These are phyloP conservation scores for Camptogramma bilineatum DNA, from an alignment of 2,888 invertebrate genomes.

Conservation along the genomic window DNA sequence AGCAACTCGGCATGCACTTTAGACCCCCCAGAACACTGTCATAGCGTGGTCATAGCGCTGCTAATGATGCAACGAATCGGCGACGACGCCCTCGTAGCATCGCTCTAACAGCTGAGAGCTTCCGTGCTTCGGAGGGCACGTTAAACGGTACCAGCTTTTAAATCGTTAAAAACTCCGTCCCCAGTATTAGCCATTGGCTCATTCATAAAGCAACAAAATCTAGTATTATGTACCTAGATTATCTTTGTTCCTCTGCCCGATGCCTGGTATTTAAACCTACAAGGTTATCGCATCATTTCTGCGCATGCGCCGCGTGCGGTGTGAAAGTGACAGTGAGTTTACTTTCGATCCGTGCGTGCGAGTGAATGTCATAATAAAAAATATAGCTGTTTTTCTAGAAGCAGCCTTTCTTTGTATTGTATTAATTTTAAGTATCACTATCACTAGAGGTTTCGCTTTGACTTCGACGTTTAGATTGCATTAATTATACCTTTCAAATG, in stretches of 20 bases:
- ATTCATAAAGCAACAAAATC: too few relatives aligned
- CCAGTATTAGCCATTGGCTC: too few relatives aligned
- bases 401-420: not conserved
- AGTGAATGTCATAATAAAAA: constrained; percentile 23
- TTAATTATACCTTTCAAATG: too few relatives aligned
- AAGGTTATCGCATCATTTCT: constrained; percentile 12
- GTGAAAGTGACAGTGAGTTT: constrained; percentile 24
- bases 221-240: not conserved
- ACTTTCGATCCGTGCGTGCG: constrained; percentile 27
- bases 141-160: too few relatives aligned
- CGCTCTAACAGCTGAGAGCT: too few relatives aligned
- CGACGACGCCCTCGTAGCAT: too few relatives aligned
- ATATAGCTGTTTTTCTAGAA: not conserved
- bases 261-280: not conserved
- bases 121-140: too few relatives aligned
- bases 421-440: not conserved
- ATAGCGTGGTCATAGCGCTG: too few relatives aligned
- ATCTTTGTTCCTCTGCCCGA: not conserved
- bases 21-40: too few relatives aligned
- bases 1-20: too few relatives aligned
- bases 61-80: too few relatives aligned
- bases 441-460: not conserved
- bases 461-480: not conserved
- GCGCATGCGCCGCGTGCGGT: constrained; percentile 2
- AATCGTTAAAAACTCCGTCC: too few relatives aligned